A percentile compares a stretch with the other conserved stretches of the same genome.
Conservation (phyloP, 2,888 invertebrate genomes). For the Andrena trimmerana region DNA sequence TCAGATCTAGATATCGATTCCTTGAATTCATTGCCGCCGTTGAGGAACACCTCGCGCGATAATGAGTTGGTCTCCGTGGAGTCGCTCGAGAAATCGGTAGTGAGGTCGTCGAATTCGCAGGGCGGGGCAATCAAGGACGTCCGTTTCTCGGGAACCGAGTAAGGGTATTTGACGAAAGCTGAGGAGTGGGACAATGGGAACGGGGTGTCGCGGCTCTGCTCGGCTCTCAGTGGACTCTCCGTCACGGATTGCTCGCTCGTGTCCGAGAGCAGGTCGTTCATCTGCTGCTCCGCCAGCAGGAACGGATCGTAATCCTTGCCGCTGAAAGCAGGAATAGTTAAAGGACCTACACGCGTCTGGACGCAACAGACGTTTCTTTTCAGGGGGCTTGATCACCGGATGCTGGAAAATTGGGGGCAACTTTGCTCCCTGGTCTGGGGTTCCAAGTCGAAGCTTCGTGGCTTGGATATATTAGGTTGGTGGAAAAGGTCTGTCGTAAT, state of each 20-base stretch:
- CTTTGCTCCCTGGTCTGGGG: neutral
- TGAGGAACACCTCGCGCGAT: conserved; percentile 72
- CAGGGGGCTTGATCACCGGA: too few species aligned
- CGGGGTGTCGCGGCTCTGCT: conserved; percentile 64
- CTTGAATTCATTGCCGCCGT: conserved; percentile 42
- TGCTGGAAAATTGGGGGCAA: neutral
- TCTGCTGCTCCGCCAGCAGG: conserved; percentile 92
- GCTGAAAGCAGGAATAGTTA: conserved; percentile 70
- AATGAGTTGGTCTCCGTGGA: conserved; percentile 81
- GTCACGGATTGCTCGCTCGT: conserved; percentile 85
- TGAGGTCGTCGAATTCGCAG: conserved; percentile 83
- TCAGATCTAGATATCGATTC: conserved; percentile 42
- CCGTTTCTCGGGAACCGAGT: conserved; percentile 74
- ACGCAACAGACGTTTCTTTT: conserved; percentile 7
- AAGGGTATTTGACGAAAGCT: conserved; percentile 82
- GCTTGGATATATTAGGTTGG: too few species aligned
- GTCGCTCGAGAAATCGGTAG: conserved; percentile 79
- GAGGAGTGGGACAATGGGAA: conserved; percentile 82
- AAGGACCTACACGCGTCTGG: too few species aligned
- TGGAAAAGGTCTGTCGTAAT: too few species aligned
- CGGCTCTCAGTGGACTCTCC: conserved; percentile 67
- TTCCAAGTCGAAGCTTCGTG: too few species aligned
- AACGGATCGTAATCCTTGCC: conserved; percentile 91
- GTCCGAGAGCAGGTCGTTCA: conserved; percentile 92
- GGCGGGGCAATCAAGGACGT: conserved; percentile 85